A percentile compares a stretch with the other conserved stretches of the same genome.
Conservation (phyloP, 2,797 vertebrate species). For the Cynodonichthys magdalenae region DNA sequence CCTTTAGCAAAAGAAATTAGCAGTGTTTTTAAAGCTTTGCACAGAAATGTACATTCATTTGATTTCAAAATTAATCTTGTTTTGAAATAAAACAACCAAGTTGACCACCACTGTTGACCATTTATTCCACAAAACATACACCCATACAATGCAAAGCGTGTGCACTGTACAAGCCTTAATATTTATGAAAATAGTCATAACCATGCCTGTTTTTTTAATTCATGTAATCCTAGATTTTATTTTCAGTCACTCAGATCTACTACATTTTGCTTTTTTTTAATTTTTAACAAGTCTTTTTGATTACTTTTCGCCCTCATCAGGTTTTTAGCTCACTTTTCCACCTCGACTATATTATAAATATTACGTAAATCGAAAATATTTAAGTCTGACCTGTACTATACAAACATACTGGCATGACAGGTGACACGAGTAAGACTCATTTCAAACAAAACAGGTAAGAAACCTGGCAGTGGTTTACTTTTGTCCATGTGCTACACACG, state of each 20-base stretch:
- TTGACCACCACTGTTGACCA: conserved; percentile 75
- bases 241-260: conserved; percentile 62
- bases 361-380: conserved; percentile 75
- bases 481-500: conserved; percentile 65
- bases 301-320: conserved; percentile 41
- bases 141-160: conserved; percentile 85
- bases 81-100: conserved; percentile 49
- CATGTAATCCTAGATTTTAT: conserved; percentile 50
- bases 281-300: no score
- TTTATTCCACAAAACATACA: conserved; percentile 87
- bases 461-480: conserved; percentile 76
- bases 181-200: conserved; percentile 82
- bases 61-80: no score
- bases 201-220: conserved; percentile 75
- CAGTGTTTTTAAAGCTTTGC: no score
- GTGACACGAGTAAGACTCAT: conserved; percentile 69
- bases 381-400: conserved; percentile 76
- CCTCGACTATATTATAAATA: conserved; percentile 74
- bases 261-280: conserved; percentile 22
- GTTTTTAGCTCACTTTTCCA: conserved; percentile 63
- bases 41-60: no score
- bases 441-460: conserved; percentile 66
- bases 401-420: conserved; percentile 75
- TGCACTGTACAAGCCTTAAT: conserved; percentile 82
- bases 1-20: no score